phyloP scores from a whole-genome alignment of 2,888 invertebrate species.

The Diadromus collaris region DNA sequence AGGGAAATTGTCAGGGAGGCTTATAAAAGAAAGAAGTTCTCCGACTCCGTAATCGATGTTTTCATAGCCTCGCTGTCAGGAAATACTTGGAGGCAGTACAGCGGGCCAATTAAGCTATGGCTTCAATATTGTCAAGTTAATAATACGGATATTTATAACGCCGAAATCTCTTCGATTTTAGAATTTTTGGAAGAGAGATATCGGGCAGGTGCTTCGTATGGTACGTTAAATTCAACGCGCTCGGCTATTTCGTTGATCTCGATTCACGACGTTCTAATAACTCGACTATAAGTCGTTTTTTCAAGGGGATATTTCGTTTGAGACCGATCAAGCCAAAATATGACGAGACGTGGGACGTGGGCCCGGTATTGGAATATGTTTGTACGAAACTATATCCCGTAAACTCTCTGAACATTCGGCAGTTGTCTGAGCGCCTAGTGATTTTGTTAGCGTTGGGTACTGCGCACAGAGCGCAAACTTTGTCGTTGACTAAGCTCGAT shows the following conservation, averaged over 20 bases:
- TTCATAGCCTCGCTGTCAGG: background rate
- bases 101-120: background rate
- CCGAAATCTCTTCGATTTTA: too few relatives aligned
- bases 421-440: too few relatives aligned
- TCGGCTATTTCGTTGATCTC: background rate
- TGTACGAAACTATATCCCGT: too few relatives aligned
- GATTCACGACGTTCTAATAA: background rate
- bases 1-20: constrained; percentile 23
- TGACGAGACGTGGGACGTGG: too few relatives aligned
- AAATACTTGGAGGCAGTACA: constrained; percentile 19
- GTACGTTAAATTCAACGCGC: background rate
- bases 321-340: background rate
- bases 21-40: constrained; percentile 6
- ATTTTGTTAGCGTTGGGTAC: too few relatives aligned
- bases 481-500: too few relatives aligned
- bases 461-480: too few relatives aligned
- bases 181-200: background rate
- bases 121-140: too few relatives aligned
- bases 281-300: background rate
- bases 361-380: too few relatives aligned
- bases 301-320: background rate
- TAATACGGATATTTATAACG: too few relatives aligned
- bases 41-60: background rate
- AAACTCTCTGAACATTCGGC: too few relatives aligned
- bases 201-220: background rate